Evolutionary conservation across 1,140 invertebrate genomes (phyloP).

Genomic region (Akabosia matsudoensis): DNA sequence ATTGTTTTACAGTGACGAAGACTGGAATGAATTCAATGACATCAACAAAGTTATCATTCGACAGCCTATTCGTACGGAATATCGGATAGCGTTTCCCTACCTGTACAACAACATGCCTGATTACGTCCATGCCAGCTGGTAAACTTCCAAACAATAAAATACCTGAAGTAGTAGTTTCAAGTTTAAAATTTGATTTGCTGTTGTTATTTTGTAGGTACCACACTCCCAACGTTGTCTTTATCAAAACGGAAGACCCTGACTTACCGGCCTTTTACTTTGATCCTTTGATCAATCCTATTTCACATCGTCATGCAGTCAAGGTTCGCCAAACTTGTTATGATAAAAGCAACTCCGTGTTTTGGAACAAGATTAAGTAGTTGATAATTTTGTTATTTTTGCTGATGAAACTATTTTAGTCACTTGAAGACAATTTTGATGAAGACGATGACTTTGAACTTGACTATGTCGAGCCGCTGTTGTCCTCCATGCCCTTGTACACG

Average conservation of each 20-base stretch:
- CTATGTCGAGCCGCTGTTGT: slow-evolving; percentile 84
- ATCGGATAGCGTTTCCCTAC: slow-evolving; percentile 98
- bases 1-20: slow-evolving; percentile 88
- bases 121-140: slow-evolving; percentile 92
- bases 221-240: slow-evolving; percentile 97
- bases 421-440: slow-evolving; percentile 67
- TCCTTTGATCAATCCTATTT: slow-evolving; percentile 98
- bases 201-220: slow-evolving; percentile 76
- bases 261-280: slow-evolving; percentile 99
- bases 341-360: too few relatives aligned
- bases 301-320: slow-evolving; percentile 85
- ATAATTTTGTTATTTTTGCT: neutral
- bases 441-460: slow-evolving; percentile 93
- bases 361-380: too few relatives aligned
- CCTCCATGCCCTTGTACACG: slow-evolving; percentile 92
- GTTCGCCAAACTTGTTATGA: slow-evolving; percentile 51
- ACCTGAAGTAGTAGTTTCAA: neutral
- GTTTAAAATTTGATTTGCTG: neutral
- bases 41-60: slow-evolving; percentile 99
- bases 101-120: slow-evolving; percentile 98
- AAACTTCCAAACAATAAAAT: slow-evolving; percentile 53
- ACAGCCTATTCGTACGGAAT: slow-evolving; percentile 97
- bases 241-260: slow-evolving; percentile 99
- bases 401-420: neutral
- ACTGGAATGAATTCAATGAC: slow-evolving; percentile 99